phyloP scores from a whole-genome alignment of 2,113 vertebrate species.

The Meleagris gallopavo region DNA sequence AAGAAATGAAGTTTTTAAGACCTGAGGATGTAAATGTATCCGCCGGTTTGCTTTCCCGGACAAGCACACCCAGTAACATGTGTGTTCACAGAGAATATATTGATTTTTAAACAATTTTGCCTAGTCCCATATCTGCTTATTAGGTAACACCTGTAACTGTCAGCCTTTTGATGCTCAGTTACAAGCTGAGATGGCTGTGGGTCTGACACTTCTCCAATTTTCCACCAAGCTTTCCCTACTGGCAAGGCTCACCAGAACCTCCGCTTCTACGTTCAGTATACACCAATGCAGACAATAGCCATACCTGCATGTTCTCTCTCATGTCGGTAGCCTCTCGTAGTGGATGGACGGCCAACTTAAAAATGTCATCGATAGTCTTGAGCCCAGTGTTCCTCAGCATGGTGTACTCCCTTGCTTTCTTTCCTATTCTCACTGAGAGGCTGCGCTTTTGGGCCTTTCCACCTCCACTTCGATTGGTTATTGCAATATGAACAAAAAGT shows the following conservation, averaged over 20 bases:
- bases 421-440: conserved; percentile 88
- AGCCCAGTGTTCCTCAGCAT: conserved; percentile 89
- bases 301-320: conserved; percentile 94
- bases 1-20: not conserved
- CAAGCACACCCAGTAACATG: not conserved
- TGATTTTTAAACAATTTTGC: not conserved
- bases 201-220: not conserved
- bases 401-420: conserved; percentile 91
- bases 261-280: not conserved
- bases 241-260: not conserved
- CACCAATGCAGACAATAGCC: accelerated
- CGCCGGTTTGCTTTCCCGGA: not conserved
- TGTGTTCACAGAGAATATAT: not conserved
- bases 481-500: conserved; percentile 93
- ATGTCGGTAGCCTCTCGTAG: conserved; percentile 93
- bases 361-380: conserved; percentile 91
- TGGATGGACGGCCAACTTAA: conserved; percentile 86
- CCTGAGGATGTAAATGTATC: not conserved
- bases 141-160: not conserved
- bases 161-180: not conserved
- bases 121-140: not conserved
- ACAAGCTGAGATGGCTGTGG: not conserved
- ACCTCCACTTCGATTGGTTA: conserved; percentile 93
- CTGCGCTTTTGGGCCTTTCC: conserved; percentile 94
- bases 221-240: not conserved